Evolutionary conservation across 2,113 vertebrate genomes (phyloP).

Genomic region (Takifugu flavidus): DNA sequence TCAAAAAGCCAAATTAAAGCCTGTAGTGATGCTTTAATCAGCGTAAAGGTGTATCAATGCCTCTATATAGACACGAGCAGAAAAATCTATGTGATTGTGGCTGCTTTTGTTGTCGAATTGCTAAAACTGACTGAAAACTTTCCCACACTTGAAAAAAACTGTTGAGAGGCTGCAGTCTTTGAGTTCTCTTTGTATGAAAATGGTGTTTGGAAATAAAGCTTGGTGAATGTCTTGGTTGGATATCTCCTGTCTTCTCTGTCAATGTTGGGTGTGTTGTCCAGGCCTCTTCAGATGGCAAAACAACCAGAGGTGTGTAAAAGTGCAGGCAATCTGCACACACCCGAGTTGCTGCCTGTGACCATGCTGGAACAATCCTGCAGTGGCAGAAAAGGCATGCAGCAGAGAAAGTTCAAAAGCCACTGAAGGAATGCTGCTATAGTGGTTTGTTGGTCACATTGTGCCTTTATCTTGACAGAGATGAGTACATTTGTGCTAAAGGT

Average conservation of each 20-base stretch:
- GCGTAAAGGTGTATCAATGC: no score
- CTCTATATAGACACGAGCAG: no score
- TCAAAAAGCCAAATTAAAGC: slow-evolving; percentile 35
- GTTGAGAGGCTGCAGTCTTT: slow-evolving; percentile 12
- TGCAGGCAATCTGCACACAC: slow-evolving; percentile 29
- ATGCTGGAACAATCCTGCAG: slow-evolving; percentile 21
- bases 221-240: slow-evolving; percentile 17
- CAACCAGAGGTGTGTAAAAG: slow-evolving; percentile 43
- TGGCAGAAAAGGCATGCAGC: slow-evolving; percentile 40
- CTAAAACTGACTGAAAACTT: neutral
- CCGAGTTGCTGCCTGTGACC: slow-evolving; percentile 44
- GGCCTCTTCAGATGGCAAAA: slow-evolving; percentile 44
- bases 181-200: slow-evolving; percentile 32
- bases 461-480: slow-evolving; percentile 51
- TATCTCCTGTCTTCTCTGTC: slow-evolving; percentile 15
- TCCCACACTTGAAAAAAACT: neutral
- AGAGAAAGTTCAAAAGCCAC: slow-evolving; percentile 50
- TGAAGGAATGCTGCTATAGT: slow-evolving; percentile 40
- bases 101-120: neutral
- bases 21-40: neutral
- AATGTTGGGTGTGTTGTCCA: slow-evolving; percentile 34
- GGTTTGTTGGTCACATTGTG: slow-evolving; percentile 26
- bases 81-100: no score
- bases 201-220: slow-evolving; percentile 33
- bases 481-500: slow-evolving; percentile 41